These are phyloP conservation scores for Cydia strobilella DNA, from an alignment of 1,140 invertebrate species.

Conservation along the genomic window DNA sequence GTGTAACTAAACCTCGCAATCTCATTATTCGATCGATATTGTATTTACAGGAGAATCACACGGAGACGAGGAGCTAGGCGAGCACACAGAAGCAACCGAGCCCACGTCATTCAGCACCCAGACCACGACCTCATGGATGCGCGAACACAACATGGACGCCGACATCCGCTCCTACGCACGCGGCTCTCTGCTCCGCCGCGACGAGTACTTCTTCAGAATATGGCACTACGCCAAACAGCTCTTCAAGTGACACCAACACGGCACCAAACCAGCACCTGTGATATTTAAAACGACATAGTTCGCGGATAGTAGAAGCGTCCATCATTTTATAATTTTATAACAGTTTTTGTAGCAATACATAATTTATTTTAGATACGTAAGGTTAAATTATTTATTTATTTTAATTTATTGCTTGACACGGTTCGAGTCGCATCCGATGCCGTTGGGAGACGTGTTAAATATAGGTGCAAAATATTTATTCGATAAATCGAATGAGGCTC, in stretches of 20 bases:
- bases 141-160: conserved; percentile 95
- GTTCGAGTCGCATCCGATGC: conserved; percentile 58
- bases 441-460: conserved; percentile 66
- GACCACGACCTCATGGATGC: conserved; percentile 95
- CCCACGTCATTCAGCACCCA: conserved; percentile 90
- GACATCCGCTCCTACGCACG: conserved; percentile 94
- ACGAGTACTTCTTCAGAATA: conserved; percentile 97
- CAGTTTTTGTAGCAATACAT: conserved; percentile 45
- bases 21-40: too few relatives aligned
- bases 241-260: conserved; percentile 77
- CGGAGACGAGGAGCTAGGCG: conserved; percentile 59
- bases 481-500: conserved; percentile 60
- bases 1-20: too few relatives aligned
- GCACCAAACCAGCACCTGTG: conserved; percentile 57
- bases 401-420: conserved; percentile 52
- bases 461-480: conserved; percentile 72
- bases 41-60: conserved; percentile 53
- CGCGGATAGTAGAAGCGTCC: conserved; percentile 55
- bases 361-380: conserved; percentile 64
- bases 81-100: conserved; percentile 64
- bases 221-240: conserved; percentile 92
- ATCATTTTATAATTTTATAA: conserved; percentile 53
- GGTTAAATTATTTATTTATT: conserved; percentile 52
- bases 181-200: conserved; percentile 88
- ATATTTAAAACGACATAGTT: conserved; percentile 65